These are phyloP conservation scores for Tetrax tetrax DNA, from an alignment of 2,113 vertebrate genomes.

Conservation along the genomic window DNA sequence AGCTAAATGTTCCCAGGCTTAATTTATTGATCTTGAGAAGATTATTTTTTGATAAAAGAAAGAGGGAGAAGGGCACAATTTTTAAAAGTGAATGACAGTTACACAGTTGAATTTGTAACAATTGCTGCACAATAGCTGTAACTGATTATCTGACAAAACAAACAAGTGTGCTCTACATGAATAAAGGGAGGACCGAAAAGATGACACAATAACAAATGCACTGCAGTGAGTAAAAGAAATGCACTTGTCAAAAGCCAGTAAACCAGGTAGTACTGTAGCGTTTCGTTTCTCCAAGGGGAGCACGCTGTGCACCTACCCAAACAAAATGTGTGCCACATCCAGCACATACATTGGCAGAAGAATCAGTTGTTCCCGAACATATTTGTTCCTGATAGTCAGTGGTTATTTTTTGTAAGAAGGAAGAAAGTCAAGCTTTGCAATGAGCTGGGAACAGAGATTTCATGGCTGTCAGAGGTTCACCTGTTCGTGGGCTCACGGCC, in stretches of 20 bases:
- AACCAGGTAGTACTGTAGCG: background rate
- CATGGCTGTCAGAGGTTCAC: background rate
- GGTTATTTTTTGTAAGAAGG: background rate
- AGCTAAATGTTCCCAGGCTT: background rate
- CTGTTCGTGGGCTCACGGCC: background rate
- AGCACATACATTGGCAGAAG: background rate
- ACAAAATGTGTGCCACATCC: background rate
- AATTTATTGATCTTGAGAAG: background rate
- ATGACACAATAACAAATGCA: background rate
- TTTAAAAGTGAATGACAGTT: conserved; percentile 4
- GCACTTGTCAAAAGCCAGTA: background rate
- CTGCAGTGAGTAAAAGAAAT: background rate
- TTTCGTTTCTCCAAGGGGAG: background rate
- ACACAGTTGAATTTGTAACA: background rate
- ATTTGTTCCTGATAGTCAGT: background rate
- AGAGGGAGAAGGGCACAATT: background rate
- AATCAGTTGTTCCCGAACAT: background rate
- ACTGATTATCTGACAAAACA: conserved; percentile 1
- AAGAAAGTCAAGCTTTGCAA: background rate
- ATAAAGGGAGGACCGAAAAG: background rate
- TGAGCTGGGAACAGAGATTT: background rate
- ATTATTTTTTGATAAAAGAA: background rate
- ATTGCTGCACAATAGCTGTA: background rate
- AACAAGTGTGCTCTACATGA: background rate
- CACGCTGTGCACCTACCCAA: background rate